A percentile compares a stretch with the other conserved stretches of the same genome.
phyloP scores from a whole-genome alignment of 2,113 vertebrate genomes.

The Hemiprocne comata region DNA sequence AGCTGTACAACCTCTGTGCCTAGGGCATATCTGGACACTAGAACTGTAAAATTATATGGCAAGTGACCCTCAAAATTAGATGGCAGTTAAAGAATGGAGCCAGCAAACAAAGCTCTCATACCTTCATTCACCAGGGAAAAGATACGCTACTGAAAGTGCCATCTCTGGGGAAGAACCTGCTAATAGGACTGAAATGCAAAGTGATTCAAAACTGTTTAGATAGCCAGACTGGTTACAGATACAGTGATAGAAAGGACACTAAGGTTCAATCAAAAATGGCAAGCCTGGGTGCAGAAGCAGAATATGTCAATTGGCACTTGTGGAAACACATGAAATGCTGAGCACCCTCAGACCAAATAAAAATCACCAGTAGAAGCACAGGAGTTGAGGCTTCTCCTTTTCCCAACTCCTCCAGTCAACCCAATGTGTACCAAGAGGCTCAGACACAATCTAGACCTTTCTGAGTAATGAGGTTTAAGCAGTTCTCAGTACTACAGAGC shows the following conservation, averaged over 20 bases:
- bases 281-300: not conserved
- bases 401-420: not conserved
- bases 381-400: not conserved
- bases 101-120: not conserved
- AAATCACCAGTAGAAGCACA: not conserved
- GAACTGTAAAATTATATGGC: not conserved
- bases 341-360: not conserved
- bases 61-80: not conserved
- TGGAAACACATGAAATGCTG: not conserved
- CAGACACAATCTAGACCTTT: not conserved
- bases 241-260: not conserved
- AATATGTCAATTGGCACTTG: not conserved
- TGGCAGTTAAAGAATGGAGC: not conserved
- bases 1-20: not conserved
- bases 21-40: not conserved
- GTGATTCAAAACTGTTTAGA: not conserved
- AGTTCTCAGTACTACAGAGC: not conserved
- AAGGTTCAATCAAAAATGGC: not conserved
- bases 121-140: not conserved
- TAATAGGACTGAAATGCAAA: not conserved
- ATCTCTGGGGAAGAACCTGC: not conserved
- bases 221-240: not conserved
- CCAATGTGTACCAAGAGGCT: rapidly evolving
- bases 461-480: not conserved
- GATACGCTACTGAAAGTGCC: not conserved